Conservation (phyloP, 92 coral and sea anemone species). For the Pocillopora meandrina region DNA sequence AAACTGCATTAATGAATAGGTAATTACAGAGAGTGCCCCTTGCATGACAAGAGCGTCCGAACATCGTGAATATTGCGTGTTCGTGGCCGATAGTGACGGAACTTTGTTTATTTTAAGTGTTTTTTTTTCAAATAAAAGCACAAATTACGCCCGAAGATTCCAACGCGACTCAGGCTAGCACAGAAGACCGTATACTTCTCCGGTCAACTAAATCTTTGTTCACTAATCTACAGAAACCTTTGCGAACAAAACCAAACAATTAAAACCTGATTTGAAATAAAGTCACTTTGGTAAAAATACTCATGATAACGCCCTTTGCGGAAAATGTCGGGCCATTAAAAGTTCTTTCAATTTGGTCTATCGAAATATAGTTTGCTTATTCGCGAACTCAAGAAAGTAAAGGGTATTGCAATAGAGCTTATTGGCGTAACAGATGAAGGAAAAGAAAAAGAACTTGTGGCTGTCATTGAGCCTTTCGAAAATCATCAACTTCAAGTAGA, state of each 20-base stretch:
- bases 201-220: too few relatives aligned
- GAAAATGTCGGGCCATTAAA: too few relatives aligned
- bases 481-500: background rate
- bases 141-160: background rate
- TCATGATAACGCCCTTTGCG: too few relatives aligned
- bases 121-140: background rate
- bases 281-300: too few relatives aligned
- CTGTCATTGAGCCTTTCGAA: background rate
- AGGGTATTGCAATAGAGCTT: background rate
- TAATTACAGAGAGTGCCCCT: slow-evolving; percentile 9
- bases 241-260: too few relatives aligned
- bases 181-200: background rate
- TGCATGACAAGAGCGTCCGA: slow-evolving; percentile 36
- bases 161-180: background rate
- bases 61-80: slow-evolving; percentile 28
- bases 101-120: slow-evolving; percentile 1
- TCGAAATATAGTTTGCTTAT: background rate
- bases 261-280: too few relatives aligned
- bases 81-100: slow-evolving; percentile 22
- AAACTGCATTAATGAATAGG: slow-evolving; percentile 26
- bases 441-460: background rate
- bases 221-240: too few relatives aligned
- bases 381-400: background rate
- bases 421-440: background rate
- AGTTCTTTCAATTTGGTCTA: too few relatives aligned